Evolutionary conservation across 2,797 vertebrate species (phyloP).

Genomic region (Malacoraja senta): DNA sequence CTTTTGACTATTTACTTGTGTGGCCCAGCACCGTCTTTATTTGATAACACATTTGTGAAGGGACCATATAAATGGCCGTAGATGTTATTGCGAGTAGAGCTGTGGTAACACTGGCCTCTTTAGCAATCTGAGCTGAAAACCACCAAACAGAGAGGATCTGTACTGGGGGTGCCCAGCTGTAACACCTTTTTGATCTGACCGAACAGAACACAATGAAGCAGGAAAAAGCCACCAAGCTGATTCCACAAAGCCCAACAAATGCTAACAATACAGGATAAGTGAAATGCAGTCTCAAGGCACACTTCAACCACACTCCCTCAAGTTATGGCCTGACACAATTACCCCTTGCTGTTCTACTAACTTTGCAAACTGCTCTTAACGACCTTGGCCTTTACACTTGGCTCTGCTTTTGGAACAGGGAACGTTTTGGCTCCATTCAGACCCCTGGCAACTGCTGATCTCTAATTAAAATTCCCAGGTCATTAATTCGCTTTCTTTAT

Average conservation of each 20-base stretch:
- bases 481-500: constrained; percentile 35
- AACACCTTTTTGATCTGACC: not conserved
- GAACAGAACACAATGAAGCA: constrained; percentile 4
- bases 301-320: constrained; percentile 16
- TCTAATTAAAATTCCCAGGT: constrained; percentile 19
- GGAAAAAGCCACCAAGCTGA: not conserved
- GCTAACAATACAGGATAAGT: not conserved
- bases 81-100: no score
- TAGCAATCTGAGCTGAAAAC: not conserved
- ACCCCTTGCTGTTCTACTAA: constrained; percentile 3
- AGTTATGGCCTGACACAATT: not conserved
- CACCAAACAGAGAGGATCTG: not conserved
- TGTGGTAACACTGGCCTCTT: not conserved
- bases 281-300: constrained; percentile 3
- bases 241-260: not conserved
- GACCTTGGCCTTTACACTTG: constrained; percentile 31
- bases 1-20: no score
- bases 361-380: constrained; percentile 24
- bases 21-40: no score
- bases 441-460: not conserved
- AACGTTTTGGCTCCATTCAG: not conserved
- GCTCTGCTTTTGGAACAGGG: not conserved
- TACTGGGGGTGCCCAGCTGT: not conserved
- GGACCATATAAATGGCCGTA: no score
- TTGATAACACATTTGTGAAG: no score